Conservation (phyloP, 1,140 invertebrate genomes). For the Drosophila kanapiae region DNA sequence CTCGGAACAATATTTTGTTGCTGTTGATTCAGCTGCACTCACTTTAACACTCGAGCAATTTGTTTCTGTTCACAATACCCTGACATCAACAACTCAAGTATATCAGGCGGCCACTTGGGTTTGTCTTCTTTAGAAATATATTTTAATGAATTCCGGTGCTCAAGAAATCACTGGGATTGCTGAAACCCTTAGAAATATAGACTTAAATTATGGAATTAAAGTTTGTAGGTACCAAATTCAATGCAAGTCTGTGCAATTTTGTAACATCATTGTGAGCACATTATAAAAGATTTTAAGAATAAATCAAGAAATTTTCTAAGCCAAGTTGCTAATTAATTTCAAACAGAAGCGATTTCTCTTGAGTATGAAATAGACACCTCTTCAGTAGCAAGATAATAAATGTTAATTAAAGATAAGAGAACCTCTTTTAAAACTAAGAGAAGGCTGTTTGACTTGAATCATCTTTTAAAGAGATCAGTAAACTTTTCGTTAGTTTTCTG, state of each 20-base stretch:
- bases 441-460: background rate
- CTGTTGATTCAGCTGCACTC: constrained; percentile 74
- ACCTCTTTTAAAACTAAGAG: background rate
- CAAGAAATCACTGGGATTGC: too few species aligned
- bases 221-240: too few species aligned
- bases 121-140: background rate
- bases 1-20: constrained; percentile 65
- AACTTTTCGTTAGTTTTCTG: background rate
- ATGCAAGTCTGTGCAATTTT: too few species aligned
- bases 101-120: constrained; percentile 9
- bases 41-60: constrained; percentile 75
- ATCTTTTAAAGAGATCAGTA: background rate
- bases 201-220: too few species aligned
- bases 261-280: too few species aligned
- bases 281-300: background rate
- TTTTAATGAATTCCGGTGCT: background rate
- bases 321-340: background rate
- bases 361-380: background rate
- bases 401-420: too few species aligned
- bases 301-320: background rate
- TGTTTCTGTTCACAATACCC: constrained; percentile 60
- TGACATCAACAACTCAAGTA: background rate
- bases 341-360: background rate
- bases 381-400: background rate
- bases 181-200: too few species aligned